Evolutionary conservation across 2,113 vertebrate genomes (phyloP).

Genomic region (Bufo gargarizans): DNA sequence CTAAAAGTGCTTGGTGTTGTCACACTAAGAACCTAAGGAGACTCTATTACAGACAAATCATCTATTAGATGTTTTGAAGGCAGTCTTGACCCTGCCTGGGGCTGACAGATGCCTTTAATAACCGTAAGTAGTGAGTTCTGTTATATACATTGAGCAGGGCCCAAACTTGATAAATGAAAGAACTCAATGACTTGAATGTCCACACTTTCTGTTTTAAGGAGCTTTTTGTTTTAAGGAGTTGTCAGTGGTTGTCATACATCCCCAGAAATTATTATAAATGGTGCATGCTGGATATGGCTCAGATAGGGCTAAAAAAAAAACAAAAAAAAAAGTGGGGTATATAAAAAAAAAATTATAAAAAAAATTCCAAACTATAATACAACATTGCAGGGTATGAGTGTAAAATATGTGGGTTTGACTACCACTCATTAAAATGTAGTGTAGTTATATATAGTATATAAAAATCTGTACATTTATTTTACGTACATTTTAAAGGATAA

Average conservation of each 20-base stretch:
- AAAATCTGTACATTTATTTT: conserved; percentile 26
- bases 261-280: background rate
- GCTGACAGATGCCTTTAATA: background rate
- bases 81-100: too few species aligned
- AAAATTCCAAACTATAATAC: background rate
- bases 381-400: background rate
- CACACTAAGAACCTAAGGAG: too few species aligned
- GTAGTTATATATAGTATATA: background rate
- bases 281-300: background rate
- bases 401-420: conserved; percentile 2
- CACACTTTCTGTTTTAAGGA: background rate
- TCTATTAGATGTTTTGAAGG: too few species aligned
- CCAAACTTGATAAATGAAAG: background rate
- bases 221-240: background rate
- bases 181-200: background rate
- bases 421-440: background rate
- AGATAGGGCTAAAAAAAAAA: background rate
- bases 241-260: background rate
- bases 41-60: too few species aligned
- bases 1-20: too few species aligned
- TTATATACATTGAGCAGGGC: background rate
- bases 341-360: background rate
- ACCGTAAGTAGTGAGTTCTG: background rate
- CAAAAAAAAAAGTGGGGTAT: background rate
- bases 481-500: background rate